These are phyloP conservation scores for Spermophilus dauricus DNA, from an alignment of 2,113 vertebrate genomes.

Conservation along the genomic window DNA sequence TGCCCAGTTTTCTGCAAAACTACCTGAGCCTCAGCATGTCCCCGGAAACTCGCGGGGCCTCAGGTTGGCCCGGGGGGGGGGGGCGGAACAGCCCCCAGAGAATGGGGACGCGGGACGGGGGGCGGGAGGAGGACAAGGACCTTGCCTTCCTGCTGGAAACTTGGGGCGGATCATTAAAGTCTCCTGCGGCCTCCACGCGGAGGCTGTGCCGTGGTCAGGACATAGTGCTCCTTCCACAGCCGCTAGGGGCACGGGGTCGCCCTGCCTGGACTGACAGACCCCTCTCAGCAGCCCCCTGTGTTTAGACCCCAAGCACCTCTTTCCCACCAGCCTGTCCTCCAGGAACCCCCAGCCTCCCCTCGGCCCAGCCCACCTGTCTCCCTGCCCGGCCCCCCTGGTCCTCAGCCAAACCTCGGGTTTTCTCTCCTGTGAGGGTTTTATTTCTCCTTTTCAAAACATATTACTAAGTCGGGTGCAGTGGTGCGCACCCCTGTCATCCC, in stretches of 20 bases:
- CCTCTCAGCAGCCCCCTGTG: too few species aligned
- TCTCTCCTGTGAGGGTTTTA: not conserved
- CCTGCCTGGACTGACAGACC: not conserved
- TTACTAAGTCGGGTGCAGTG: not conserved
- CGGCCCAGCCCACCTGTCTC: accelerated
- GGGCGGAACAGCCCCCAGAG: not conserved
- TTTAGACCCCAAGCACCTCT: not conserved
- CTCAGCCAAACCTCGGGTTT: not conserved
- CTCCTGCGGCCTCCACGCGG: too few species aligned
- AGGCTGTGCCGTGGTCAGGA: too few species aligned
- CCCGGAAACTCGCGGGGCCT: too few species aligned
- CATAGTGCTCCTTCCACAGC: not conserved
- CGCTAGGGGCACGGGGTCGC: not conserved
- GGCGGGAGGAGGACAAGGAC: not conserved
- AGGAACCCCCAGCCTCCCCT: not conserved
- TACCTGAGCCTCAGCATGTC: not conserved
- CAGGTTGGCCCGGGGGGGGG: too few species aligned
- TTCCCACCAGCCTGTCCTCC: not conserved
- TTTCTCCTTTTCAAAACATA: not conserved
- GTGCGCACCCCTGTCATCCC: too few species aligned
- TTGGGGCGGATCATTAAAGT: too few species aligned
- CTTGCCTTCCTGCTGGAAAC: not conserved
- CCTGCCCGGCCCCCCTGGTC: not conserved
- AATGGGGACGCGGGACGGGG: not conserved
- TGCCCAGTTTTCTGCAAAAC: too few species aligned